Conservation (phyloP, 1,140 invertebrate genomes). For the Leptopilina clavipes region DNA sequence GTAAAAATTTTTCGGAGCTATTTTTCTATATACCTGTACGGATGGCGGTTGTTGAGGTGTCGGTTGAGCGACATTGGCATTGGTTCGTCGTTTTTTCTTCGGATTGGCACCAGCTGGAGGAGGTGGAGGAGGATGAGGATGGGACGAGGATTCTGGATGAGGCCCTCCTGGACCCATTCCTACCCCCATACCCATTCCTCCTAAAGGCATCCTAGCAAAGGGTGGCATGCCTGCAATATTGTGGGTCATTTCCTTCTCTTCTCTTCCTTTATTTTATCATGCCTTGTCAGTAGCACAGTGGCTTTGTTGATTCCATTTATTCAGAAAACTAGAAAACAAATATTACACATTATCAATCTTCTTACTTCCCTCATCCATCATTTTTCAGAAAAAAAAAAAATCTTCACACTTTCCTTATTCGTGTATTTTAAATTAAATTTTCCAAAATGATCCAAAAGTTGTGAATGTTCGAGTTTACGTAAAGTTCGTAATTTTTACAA, state of each 20-base stretch:
- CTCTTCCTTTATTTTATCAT: conserved; percentile 71
- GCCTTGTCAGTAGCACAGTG: conserved; percentile 63
- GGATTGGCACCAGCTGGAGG: conserved; percentile 76
- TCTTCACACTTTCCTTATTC: too few species aligned
- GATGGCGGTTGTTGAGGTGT: conserved; percentile 75
- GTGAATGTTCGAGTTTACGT: too few species aligned
- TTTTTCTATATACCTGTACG: conserved; percentile 64
- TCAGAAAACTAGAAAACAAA: neutral
- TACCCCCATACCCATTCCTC: conserved; percentile 75
- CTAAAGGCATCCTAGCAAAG: conserved; percentile 74
- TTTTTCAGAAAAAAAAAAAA: too few species aligned
- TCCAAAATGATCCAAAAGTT: too few species aligned
- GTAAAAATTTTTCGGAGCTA: too few species aligned
- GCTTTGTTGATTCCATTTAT: conserved; percentile 42
- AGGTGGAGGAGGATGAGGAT: conserved; percentile 72
- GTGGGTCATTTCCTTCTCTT: conserved; percentile 73
- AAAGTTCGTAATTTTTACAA: too few species aligned
- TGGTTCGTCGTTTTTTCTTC: conserved; percentile 79
- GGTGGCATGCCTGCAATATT: conserved; percentile 76
- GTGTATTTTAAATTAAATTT: too few species aligned
- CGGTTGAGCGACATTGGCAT: conserved; percentile 72
- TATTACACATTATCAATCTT: too few species aligned
- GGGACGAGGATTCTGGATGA: conserved; percentile 76
- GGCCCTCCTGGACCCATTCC: conserved; percentile 69
- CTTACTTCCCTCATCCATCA: neutral